phyloP scores from a whole-genome alignment of 1,140 invertebrate species.

The Heterodera schachtii region DNA sequence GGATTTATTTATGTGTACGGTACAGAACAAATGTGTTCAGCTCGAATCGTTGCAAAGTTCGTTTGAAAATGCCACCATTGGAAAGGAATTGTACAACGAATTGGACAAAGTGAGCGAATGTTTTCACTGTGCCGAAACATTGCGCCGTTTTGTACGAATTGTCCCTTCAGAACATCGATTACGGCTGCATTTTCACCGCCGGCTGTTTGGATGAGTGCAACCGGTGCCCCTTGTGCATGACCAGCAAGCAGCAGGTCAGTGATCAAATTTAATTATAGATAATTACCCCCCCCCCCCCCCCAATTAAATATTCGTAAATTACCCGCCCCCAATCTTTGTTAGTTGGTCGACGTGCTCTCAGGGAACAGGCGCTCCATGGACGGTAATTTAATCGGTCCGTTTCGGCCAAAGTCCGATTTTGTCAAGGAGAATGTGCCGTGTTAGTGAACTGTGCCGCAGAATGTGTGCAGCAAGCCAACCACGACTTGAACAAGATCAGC shows the following conservation, averaged over 20 bases:
- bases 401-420: neutral
- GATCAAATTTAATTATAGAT: neutral
- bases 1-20: conserved; percentile 27
- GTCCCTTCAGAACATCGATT: conserved; percentile 50
- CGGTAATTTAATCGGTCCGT: conserved; percentile 13
- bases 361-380: conserved; percentile 41
- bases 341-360: conserved; percentile 55
- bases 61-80: conserved; percentile 47
- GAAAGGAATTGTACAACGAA: conserved; percentile 52
- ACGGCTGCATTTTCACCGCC: conserved; percentile 60
- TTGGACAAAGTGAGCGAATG: conserved; percentile 47
- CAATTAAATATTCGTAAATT: no score
- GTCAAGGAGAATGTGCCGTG: conserved; percentile 52
- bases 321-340: neutral
- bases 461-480: conserved; percentile 50
- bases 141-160: neutral
- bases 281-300: no score
- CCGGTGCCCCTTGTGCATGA: conserved; percentile 52
- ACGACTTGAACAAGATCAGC: conserved; percentile 54
- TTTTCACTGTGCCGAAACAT: neutral
- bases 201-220: conserved; percentile 58
- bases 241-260: conserved; percentile 50
- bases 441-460: conserved; percentile 55
- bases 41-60: conserved; percentile 32
- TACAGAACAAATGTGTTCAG: conserved; percentile 49